Evolutionary conservation across 64 coral and sea anemone genomes (phyloP).

Genomic region (Catalaphyllia jardinei): DNA sequence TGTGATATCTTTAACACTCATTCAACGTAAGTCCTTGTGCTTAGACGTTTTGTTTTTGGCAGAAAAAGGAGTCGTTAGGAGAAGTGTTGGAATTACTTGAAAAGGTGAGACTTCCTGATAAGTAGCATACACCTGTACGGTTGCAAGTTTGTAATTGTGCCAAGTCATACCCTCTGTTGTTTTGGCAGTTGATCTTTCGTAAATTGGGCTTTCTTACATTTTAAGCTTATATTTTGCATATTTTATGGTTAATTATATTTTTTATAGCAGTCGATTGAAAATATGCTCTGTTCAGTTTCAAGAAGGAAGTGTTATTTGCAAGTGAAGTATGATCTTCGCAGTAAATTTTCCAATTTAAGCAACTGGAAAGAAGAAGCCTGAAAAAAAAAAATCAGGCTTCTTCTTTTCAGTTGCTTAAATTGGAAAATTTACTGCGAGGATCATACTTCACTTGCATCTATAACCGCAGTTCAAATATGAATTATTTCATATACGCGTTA

Average conservation of each 20-base stretch:
- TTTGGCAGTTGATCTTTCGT: neutral
- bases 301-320: neutral
- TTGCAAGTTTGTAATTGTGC: neutral
- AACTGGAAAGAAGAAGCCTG: no score
- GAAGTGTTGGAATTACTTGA: conserved; percentile 79
- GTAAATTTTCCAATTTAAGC: no score
- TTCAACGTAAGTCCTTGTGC: neutral
- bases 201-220: neutral
- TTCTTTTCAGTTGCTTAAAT: no score
- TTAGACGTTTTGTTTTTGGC: neutral
- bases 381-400: no score
- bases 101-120: conserved; percentile 59
- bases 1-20: neutral
- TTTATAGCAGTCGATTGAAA: neutral
- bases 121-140: neutral
- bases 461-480: no score
- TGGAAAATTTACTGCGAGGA: no score
- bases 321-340: no score
- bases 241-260: neutral
- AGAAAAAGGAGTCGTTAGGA: conserved; percentile 82
- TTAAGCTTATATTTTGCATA: neutral
- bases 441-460: no score
- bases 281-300: neutral
- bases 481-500: no score
- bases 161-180: neutral